Evolutionary conservation across 2,113 vertebrate genomes (phyloP).

Genomic region (Lagopus leucura): DNA sequence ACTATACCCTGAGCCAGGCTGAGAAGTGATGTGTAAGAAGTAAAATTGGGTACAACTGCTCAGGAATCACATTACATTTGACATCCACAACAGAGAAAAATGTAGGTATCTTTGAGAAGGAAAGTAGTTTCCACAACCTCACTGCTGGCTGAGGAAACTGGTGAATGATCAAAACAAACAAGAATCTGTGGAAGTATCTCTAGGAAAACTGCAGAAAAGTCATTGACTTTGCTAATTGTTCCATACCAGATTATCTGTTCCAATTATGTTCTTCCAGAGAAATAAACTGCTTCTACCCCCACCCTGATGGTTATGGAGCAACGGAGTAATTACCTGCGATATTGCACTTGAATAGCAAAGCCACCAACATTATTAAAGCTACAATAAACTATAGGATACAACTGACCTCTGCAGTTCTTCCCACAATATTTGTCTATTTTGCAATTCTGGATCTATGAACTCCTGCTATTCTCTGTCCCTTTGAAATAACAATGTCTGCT

Average conservation of each 20-base stretch:
- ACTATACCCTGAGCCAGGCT: not conserved
- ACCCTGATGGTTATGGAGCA: not conserved
- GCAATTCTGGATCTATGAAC: not conserved
- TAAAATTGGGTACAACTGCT: not conserved
- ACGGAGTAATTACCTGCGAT: not conserved
- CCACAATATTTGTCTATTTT: constrained; percentile 6
- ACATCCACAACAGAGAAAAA: not conserved
- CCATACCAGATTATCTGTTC: not conserved
- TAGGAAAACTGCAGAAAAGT: not conserved
- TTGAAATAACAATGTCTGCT: constrained; percentile 25
- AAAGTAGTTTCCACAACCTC: not conserved
- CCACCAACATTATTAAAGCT: not conserved
- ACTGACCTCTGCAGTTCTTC: not conserved
- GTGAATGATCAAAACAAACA: not conserved
- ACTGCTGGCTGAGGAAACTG: not conserved
- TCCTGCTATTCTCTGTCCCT: constrained; percentile 9
- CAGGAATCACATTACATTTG: not conserved
- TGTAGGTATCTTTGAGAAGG: not conserved
- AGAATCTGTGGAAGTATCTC: not conserved
- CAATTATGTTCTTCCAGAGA: not conserved
- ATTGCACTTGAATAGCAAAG: not conserved
- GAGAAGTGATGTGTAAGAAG: not conserved
- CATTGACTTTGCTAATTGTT: not conserved
- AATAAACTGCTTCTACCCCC: not conserved
- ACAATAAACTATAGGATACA: not conserved